Conservation (phyloP, 2,113 vertebrate genomes). For the Elanoides forficatus region DNA sequence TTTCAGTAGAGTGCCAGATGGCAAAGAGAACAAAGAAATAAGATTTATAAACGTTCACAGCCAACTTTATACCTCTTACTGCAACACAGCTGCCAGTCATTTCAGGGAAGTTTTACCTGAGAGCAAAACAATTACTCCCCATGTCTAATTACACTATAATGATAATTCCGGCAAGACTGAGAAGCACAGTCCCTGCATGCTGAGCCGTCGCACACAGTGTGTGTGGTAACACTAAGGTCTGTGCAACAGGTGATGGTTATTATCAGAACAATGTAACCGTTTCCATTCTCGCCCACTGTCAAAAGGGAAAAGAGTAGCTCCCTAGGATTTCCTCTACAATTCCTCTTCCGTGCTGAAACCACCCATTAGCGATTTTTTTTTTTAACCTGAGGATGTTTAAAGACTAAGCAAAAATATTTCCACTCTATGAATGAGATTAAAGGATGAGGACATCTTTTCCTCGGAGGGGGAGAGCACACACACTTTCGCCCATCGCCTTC, state of each 20-base stretch:
- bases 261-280: not conserved
- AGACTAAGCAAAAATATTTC: not conserved
- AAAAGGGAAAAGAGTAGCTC: not conserved
- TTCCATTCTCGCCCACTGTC: not conserved
- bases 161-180: not conserved
- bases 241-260: not conserved
- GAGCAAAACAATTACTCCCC: not conserved
- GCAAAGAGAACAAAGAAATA: slow-evolving; percentile 15
- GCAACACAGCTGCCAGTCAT: not conserved
- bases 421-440: not conserved
- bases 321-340: not conserved
- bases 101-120: not conserved
- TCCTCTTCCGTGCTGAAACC: not conserved
- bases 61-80: not conserved
- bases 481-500: not conserved
- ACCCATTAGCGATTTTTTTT: not conserved
- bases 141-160: not conserved
- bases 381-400: not conserved
- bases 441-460: not conserved
- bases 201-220: not conserved
- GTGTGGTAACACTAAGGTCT: not conserved
- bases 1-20: slow-evolving; percentile 7
- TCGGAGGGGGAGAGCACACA: not conserved
- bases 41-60: not conserved
- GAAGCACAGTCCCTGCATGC: not conserved